Conservation (phyloP, 1,140 invertebrate genomes). For the Zaprionus lachaisei region DNA sequence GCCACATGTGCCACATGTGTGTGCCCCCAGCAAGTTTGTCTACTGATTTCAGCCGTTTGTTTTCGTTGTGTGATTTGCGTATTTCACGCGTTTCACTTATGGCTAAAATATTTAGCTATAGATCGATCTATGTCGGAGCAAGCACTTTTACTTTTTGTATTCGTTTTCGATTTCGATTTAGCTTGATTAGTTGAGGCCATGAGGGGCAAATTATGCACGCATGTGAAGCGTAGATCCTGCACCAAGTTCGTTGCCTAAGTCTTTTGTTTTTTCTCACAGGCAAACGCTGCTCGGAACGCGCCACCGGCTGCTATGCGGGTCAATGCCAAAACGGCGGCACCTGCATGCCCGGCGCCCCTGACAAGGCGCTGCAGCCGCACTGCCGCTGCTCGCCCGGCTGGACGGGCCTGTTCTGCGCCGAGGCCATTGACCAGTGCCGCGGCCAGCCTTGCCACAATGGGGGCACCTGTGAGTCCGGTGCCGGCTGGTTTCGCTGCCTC, state of each 20-base stretch:
- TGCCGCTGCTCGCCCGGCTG: constrained; percentile 79
- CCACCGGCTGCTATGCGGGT: constrained; percentile 78
- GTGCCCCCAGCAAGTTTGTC: constrained; percentile 45
- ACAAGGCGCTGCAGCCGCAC: constrained; percentile 72
- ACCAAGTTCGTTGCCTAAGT: constrained; percentile 69
- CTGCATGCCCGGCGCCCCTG: constrained; percentile 86
- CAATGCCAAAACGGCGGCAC: constrained; percentile 90
- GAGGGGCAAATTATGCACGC: constrained; percentile 36
- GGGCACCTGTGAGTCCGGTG: constrained; percentile 92
- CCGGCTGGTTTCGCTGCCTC: constrained; percentile 91
- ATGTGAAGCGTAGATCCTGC: constrained; percentile 35
- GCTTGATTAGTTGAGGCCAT: constrained; percentile 55
- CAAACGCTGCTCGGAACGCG: constrained; percentile 81
- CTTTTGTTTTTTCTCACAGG: constrained; percentile 67
- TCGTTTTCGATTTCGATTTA: constrained; percentile 15
- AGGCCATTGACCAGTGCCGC: constrained; percentile 82
- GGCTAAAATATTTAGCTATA: constrained; percentile 40
- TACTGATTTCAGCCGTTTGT: constrained; percentile 67
- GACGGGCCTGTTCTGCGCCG: constrained; percentile 78
- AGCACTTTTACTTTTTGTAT: constrained; percentile 76
- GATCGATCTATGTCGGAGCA: constrained; percentile 71
- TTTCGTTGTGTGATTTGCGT: constrained; percentile 79
- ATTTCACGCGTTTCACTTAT: constrained; percentile 74
- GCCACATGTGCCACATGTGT: constrained; percentile 66
- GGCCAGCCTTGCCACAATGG: constrained; percentile 89